Evolutionary conservation across 2,888 invertebrate genomes (phyloP), one percentile per base, ranked within the genome.

Genomic region (Metacarcinus magister): DNA sequence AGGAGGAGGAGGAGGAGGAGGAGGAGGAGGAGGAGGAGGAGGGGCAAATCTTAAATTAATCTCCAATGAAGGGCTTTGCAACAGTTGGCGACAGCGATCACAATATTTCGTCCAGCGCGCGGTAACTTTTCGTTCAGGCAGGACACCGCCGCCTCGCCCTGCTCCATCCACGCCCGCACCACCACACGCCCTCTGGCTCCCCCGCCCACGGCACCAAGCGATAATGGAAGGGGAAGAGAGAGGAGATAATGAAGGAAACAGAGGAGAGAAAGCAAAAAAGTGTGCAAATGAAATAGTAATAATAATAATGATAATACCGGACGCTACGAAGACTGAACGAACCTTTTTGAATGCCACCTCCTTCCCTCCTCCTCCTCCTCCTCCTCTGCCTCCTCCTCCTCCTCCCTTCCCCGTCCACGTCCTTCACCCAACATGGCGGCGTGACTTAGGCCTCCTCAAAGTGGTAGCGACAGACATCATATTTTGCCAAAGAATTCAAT

Each of bases 31-130:
- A 82, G 82, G 82, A 82, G 96, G 95, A 92, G 96, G 93, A 92
- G 95, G 96, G 94, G 93, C 96, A 96, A 96, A 96, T 96, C 96
- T 96, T 95, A 96, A 96, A 96, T 96, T 96, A 96, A 96, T 96
- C 96, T 96, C 96, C 95, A 95, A 93, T 95, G 96, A 95, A 96
- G 95, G 96, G 96, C 96, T 96, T 96, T 96, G 95, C 96, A 96
- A 96, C 95, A 96, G 96, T 95, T 95, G 95, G 93, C 46, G 93
- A 93, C 54, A 67, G 82, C 39, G 44, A 87, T 92, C 89, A 32
- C 46, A 44, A 32, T 28, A 39, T 39, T 93, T 95, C 95, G 89
- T 92, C 48, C 75, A 32, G n/a, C 67, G n/a, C n/a, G 67, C n/a
- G n/a, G 67, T 67, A 19, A 67, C n/a, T 67, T 67, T 67, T 67